Conservation (phyloP, 2,888 invertebrate species). For the Elysia crispata region DNA sequence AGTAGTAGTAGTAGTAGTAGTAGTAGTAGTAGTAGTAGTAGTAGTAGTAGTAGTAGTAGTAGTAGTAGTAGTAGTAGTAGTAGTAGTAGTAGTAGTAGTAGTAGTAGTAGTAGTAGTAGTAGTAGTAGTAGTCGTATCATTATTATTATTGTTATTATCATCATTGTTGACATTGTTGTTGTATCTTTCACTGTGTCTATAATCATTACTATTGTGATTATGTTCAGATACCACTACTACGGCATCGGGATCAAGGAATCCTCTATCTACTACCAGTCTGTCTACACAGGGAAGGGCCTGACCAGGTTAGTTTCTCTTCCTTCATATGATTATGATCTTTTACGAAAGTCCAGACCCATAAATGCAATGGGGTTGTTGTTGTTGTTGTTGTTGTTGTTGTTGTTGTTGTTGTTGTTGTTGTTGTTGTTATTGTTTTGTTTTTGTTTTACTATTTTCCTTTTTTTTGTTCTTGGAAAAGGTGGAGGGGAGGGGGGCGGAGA, state of each 20-base stretch:
- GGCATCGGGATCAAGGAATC: constrained; percentile 77
- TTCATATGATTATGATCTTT: no score
- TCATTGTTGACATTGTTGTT: no score
- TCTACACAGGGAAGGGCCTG: constrained; percentile 74
- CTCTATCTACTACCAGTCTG: constrained; percentile 75
- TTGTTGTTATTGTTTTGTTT: no score
- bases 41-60: background rate
- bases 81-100: background rate
- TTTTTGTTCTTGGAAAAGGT: no score
- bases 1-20: no score
- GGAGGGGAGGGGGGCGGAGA: no score
- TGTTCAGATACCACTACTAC: constrained; percentile 77
- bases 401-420: no score
- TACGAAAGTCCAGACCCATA: no score
- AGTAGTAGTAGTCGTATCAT: constrained; percentile 24
- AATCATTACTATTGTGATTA: constrained; percentile 1
- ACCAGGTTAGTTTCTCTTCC: constrained; percentile 64
- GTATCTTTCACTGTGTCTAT: constrained; percentile 6
- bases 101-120: background rate
- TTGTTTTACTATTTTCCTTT: no score
- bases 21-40: background rate
- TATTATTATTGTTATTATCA: constrained; percentile 26
- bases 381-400: no score
- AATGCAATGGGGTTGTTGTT: no score
- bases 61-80: background rate